Percentiles rank a stretch among this genome's conserved stretches.
Conservation (phyloP, 2,113 vertebrate genomes). For the Stigmatopora argus region DNA sequence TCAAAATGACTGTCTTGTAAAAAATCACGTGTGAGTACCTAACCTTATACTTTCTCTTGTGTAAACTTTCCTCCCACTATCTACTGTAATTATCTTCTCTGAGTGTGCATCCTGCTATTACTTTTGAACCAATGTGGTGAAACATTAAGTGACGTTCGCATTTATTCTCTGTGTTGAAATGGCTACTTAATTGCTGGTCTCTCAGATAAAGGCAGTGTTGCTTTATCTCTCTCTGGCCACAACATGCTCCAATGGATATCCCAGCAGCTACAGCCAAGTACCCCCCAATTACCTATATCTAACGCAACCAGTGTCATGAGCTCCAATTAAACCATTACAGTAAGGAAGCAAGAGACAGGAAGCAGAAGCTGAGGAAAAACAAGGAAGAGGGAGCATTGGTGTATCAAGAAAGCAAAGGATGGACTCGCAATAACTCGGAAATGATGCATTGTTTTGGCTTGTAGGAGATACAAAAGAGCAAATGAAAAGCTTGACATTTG, state of each 20-base stretch:
- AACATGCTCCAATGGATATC: constrained; percentile 41
- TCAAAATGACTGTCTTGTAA: constrained; percentile 6
- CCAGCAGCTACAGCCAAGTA: constrained; percentile 30
- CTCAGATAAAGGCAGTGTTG: constrained; percentile 48
- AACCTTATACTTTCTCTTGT: constrained; percentile 20
- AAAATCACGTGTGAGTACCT: constrained; percentile 18
- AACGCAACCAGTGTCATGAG: constrained; percentile 40
- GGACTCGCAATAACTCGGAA: constrained; percentile 44
- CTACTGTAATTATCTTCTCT: constrained; percentile 13
- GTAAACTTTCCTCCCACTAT: constrained; percentile 13
- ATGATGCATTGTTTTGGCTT: constrained; percentile 51
- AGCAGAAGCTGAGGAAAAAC: neutral
- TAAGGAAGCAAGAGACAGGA: constrained; percentile 29
- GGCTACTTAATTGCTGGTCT: constrained; percentile 59
- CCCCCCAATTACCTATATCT: constrained; percentile 34
- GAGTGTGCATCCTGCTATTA: constrained; percentile 20
- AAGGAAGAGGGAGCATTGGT: constrained; percentile 16
- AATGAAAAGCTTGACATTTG: constrained; percentile 49
- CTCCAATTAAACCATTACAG: constrained; percentile 61
- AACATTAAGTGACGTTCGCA: constrained; percentile 48
- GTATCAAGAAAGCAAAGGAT: constrained; percentile 37
- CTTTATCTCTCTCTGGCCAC: constrained; percentile 58
- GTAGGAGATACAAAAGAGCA: neutral
- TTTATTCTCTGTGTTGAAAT: constrained; percentile 41
- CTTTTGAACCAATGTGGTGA: constrained; percentile 29